phyloP scores from a whole-genome alignment of 2,888 invertebrate genomes.

The Abrostola tripartita region DNA sequence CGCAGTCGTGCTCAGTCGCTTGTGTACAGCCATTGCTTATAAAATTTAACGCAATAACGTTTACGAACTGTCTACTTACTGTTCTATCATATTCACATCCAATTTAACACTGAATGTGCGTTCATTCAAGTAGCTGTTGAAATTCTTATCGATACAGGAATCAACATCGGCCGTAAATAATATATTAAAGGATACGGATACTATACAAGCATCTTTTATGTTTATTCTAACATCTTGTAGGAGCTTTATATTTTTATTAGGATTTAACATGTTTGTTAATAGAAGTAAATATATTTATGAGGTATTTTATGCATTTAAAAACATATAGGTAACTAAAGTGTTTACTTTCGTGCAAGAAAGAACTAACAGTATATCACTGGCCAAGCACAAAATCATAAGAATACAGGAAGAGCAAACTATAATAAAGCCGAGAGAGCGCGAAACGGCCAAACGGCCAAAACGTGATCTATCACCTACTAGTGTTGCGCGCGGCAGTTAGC shows the following conservation, averaged over 20 bases:
- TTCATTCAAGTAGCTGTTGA: slow-evolving; percentile 33
- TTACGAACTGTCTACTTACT: slow-evolving; percentile 47
- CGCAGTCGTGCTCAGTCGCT: slow-evolving; percentile 74
- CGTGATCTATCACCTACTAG: slow-evolving; percentile 81
- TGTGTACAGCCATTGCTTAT: slow-evolving; percentile 58
- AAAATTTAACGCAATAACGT: slow-evolving; percentile 59
- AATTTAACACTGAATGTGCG: slow-evolving; percentile 48
- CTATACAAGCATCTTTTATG: background rate
- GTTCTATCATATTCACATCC: slow-evolving; percentile 48
- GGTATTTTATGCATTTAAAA: background rate
- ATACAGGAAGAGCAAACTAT: slow-evolving; percentile 41
- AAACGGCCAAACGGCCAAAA: slow-evolving; percentile 58
- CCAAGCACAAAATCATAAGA: slow-evolving; percentile 7
- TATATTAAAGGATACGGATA: slow-evolving; percentile 7
- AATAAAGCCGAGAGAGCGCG: slow-evolving; percentile 26
- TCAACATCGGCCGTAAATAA: slow-evolving; percentile 22
- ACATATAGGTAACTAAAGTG: background rate
- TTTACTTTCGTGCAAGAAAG: background rate
- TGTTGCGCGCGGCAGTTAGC: slow-evolving; percentile 78
- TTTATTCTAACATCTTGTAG: background rate
- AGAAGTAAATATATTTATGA: too few relatives aligned
- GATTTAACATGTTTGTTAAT: too few relatives aligned
- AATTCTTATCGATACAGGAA: slow-evolving; percentile 37
- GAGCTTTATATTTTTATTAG: background rate
- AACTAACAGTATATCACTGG: background rate